Evolutionary conservation across 2,113 vertebrate species (phyloP), one percentile per base, ranked within the genome.

Genomic region (Corythaixoides concolor): DNA sequence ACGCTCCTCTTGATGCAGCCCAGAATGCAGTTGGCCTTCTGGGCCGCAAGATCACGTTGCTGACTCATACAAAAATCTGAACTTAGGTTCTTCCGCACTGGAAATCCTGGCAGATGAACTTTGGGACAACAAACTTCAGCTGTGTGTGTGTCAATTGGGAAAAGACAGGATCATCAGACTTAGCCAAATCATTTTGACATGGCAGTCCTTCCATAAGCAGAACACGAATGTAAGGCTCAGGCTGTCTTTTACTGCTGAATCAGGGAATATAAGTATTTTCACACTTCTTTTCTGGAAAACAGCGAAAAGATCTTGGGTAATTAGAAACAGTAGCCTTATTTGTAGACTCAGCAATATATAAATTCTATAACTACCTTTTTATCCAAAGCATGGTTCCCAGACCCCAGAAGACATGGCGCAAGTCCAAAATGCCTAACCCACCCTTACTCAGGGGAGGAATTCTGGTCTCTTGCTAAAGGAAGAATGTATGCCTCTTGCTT

Each of bases 281-380:
- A 95, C 84, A 93, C 77, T 82, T 72, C 63, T 86, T 92, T 81
- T 89, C 86, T 91, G 84, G 84, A 94, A 79, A 93, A 88, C 75
- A 81, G 85, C 62, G 76, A 78, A 87, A 82, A 0, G 2, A 47
- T 70, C 41, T 47, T 47, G 18, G 24, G 41, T 96, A 89, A 96
- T 97, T 95, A 66, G 86, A 93, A 97, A 92, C 86, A 95, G 86
- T 79, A 87, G 53, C 20, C 39, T 64, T 74, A 86, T 90, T 92
- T 89, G 84, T 95, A 76, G 89, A 89, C 69, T 97, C 94, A 95
- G 97, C 95, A 94, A 70, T 69, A 27, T 47, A 53, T 87, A 76
- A 87, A 69, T 28, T 82, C 68, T 50, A 8, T 35, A 93, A 58
- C 64, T 75, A 76, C 80, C 50, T 89, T 95, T 90, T 69, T 50